These are phyloP conservation scores for Stegostoma tigrinum DNA, from an alignment of 2,113 vertebrate genomes.

Conservation along the genomic window DNA sequence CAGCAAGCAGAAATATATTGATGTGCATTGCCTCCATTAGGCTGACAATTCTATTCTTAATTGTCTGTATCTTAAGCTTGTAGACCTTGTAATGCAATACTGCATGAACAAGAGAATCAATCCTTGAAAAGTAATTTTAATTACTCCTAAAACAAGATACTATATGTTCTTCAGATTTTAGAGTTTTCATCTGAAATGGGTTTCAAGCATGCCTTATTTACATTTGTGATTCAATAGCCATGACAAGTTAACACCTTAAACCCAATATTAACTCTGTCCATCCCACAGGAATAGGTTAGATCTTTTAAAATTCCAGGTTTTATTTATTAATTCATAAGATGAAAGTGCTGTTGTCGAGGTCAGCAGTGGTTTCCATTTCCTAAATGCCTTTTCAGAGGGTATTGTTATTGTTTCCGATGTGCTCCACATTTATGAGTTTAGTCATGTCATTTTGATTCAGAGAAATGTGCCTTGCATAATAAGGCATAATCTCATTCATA, in stretches of 20 bases:
- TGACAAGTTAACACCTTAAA: not conserved
- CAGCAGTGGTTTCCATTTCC: no score
- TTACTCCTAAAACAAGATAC: not conserved
- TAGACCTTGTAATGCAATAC: not conserved
- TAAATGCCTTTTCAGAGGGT: no score
- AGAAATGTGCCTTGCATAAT: not conserved
- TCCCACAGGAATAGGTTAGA: not conserved
- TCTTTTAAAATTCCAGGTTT: not conserved
- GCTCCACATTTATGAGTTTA: not conserved
- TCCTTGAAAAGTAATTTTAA: conserved; percentile 6
- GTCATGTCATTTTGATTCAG: not conserved
- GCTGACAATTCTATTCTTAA: not conserved
- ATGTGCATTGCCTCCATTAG: not conserved
- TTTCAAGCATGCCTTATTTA: not conserved
- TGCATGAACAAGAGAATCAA: not conserved
- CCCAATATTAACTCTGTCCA: not conserved
- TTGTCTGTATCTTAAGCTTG: not conserved
- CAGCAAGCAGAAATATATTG: not conserved
- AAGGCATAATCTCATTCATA: not conserved
- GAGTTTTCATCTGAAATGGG: not conserved
- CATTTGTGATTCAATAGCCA: not conserved
- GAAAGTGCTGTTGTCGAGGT: no score
- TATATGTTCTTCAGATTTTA: not conserved
- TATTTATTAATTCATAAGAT: no score
- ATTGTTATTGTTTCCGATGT: not conserved